Evolutionary conservation across 2,113 vertebrate species (phyloP).

Genomic region (Apus apus): DNA sequence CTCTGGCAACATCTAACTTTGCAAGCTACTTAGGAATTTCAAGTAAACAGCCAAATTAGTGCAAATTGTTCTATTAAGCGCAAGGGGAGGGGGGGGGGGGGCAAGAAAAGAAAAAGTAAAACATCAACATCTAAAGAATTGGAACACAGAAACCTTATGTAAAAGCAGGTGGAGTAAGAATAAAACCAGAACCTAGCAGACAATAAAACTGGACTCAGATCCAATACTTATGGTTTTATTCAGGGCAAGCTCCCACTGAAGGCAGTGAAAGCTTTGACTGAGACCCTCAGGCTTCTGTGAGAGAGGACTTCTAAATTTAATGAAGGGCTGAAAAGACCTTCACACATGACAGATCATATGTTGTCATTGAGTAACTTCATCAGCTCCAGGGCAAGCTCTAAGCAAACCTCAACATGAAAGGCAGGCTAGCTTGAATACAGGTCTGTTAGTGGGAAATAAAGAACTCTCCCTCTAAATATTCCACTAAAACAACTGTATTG

Average conservation of each 20-base stretch:
- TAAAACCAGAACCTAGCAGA: conserved; percentile 26
- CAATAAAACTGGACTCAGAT: conserved; percentile 30
- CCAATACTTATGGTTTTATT: neutral
- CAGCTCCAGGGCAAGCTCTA: neutral
- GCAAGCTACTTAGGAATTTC: neutral
- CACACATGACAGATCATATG: neutral
- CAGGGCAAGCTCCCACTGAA: neutral
- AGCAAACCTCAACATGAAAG: neutral
- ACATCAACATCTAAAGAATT: neutral
- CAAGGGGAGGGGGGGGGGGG: neutral
- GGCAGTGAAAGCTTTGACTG: neutral
- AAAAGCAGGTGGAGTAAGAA: conserved; percentile 36
- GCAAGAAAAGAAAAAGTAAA: neutral
- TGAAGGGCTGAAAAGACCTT: neutral
- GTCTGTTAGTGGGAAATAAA: neutral
- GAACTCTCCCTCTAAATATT: neutral
- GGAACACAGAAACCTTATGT: neutral
- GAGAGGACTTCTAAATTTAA: neutral
- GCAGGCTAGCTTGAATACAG: neutral
- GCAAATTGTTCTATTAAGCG: neutral
- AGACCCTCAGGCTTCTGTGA: neutral
- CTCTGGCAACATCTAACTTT: neutral
- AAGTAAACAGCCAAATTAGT: neutral
- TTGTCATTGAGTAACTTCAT: neutral
- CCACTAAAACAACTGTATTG: neutral